phyloP scores from a whole-genome alignment of 2,113 vertebrate species.

The Choloepus hoffmanni region DNA sequence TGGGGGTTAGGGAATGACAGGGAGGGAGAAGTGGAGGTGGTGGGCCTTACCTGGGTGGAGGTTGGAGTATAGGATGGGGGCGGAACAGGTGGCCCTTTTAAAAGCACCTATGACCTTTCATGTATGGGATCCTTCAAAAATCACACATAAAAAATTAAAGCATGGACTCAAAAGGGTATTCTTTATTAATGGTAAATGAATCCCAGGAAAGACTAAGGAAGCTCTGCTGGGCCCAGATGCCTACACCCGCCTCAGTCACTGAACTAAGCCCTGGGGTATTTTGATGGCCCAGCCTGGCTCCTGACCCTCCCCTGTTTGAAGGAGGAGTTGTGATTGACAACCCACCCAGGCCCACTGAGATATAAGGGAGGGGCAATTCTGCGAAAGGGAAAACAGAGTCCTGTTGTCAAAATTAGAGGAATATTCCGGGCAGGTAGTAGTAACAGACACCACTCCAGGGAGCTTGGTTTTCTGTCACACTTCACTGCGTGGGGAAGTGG shows the following conservation, averaged over 20 bases:
- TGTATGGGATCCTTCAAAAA: not conserved
- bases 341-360: not conserved
- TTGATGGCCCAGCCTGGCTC: not conserved
- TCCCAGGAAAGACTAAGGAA: not conserved
- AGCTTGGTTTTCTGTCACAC: not conserved
- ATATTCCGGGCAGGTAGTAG: not conserved
- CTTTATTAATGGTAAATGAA: not conserved
- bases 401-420: not conserved
- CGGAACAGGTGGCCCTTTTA: not conserved
- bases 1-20: not conserved
- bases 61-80: not conserved
- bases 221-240: not conserved
- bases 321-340: not conserved
- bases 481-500: not conserved
- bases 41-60: not conserved
- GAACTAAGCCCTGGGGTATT: not conserved
- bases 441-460: fast-evolving
- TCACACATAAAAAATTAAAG: not conserved
- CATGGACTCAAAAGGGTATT: not conserved
- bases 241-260: not conserved
- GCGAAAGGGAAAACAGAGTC: not conserved
- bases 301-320: not conserved
- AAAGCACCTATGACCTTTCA: not conserved
- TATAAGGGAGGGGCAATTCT: not conserved
- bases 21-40: not conserved